Base-by-base conservation (phyloP, 2,797 vertebrate species). In the Sebastes elongatus region DNA sequence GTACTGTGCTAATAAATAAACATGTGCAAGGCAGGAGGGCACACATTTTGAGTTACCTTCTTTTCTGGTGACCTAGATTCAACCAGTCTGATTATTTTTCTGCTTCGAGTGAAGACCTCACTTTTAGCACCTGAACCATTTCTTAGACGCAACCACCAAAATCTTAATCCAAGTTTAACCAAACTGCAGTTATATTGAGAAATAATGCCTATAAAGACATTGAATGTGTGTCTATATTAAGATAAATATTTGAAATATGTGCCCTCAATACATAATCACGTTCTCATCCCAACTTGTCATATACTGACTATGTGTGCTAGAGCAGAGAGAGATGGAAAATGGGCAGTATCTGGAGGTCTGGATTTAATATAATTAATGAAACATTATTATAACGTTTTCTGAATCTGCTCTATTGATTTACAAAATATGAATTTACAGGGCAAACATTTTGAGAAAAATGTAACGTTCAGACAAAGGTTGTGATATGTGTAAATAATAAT, bases 321-420 rank as follows among this genome's bases (percentile, higher is more conserved):
- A 18, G 6, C 42, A 46, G 42, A 46, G 42, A 46, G 42, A 46
- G 42, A 18, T 46, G 16, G 42, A 46, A 2, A 46, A 46, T 1
- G 42, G 3, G 42, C 42, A 18, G 16, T 46, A 46, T 18, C 42
- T 46, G 42, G 16, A 20, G 16, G 16, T 46, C 6, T 46, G 42
- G 42, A 46, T 18, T 46, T 46, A 46, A 18, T 46, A 49, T 18
- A 20, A 49, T 1, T 2, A 49, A 49, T 49, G 46, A 49, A 49
- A 49, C 46, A 49, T 0, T 0, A 49, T 49, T 49, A 49, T 0
- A 49, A 49, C 0, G 4, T 49, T 46, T 46, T 46, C 0, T 20
- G 18, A 49, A 49, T 49, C 46, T 49, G 46, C 46, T 49, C 46
- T 49, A 49, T 1, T 49, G 18, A 49, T 49, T 49, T 49, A 20